Percentiles rank a stretch among this genome's conserved stretches.
phyloP scores from a whole-genome alignment of 2,888 invertebrate species.

The Hydroisotoma schaefferi region DNA sequence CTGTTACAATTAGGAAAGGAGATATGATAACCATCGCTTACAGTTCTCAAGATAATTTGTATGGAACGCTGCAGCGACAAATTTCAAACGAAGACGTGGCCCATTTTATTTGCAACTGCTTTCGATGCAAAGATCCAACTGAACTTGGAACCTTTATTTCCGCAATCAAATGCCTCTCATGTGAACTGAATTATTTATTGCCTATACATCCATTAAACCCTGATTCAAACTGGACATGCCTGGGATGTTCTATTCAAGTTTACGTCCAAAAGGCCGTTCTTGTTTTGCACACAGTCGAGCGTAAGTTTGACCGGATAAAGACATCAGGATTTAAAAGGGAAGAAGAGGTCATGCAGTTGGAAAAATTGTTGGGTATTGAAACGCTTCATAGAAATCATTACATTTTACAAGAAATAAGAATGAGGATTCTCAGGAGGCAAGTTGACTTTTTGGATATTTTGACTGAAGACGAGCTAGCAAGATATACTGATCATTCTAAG shows the following conservation, averaged over 20 bases:
- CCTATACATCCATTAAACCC: slow-evolving; percentile 28
- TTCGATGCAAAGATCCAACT: slow-evolving; percentile 37
- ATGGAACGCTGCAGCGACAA: slow-evolving; percentile 40
- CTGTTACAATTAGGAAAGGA: slow-evolving; percentile 31
- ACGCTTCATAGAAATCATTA: slow-evolving; percentile 34
- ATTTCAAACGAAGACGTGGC: slow-evolving; percentile 40
- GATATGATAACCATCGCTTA: slow-evolving; percentile 38
- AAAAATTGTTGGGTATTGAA: slow-evolving; percentile 10
- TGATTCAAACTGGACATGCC: slow-evolving; percentile 35
- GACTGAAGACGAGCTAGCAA: slow-evolving; percentile 21
- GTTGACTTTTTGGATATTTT: slow-evolving; percentile 20
- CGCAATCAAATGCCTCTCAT: slow-evolving; percentile 36
- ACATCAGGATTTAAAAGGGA: slow-evolving; percentile 6
- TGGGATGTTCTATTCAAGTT: slow-evolving; percentile 16
- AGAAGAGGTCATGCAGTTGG: slow-evolving; percentile 24
- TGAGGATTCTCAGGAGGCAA: slow-evolving; percentile 27
- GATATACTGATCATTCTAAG: slow-evolving; percentile 25
- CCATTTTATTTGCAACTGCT: slow-evolving; percentile 36
- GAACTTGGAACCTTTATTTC: slow-evolving; percentile 35
- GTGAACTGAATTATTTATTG: slow-evolving; percentile 26
- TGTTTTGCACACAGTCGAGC: slow-evolving; percentile 23
- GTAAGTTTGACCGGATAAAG: slow-evolving; percentile 24
- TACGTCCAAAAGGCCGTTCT: slow-evolving; percentile 27
- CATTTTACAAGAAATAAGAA: slow-evolving; percentile 29
- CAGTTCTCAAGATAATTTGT: slow-evolving; percentile 32